Conservation (phyloP, 2,888 invertebrate genomes). For the Hipparchia semele region DNA sequence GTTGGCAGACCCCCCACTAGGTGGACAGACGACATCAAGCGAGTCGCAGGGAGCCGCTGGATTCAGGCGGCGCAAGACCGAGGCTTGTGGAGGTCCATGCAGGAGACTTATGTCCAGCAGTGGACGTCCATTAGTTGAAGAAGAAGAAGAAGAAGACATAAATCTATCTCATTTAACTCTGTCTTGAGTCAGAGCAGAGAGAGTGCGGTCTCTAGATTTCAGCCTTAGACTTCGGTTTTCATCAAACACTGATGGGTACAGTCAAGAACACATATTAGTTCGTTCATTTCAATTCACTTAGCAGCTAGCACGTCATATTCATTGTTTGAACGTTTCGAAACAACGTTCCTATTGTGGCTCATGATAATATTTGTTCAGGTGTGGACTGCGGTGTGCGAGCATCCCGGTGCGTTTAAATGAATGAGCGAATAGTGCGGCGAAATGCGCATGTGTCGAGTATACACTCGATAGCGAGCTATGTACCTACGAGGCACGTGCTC, state of each 20-base stretch:
- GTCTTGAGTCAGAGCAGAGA: too few relatives aligned
- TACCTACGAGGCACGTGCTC: constrained; percentile 10
- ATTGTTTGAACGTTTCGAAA: constrained; percentile 59
- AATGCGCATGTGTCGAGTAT: constrained; percentile 72
- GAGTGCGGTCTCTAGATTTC: too few relatives aligned
- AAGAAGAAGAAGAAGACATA: too few relatives aligned
- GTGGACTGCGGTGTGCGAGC: constrained; percentile 48
- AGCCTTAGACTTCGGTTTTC: too few relatives aligned
- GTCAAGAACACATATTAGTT: neutral
- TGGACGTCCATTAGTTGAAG: too few relatives aligned
- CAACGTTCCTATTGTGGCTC: constrained; percentile 65
- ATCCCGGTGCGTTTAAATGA: constrained; percentile 60
- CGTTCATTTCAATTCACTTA: constrained; percentile 19
- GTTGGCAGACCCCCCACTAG: too few relatives aligned
- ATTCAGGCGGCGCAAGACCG: too few relatives aligned
- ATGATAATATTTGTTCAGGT: constrained; percentile 80
- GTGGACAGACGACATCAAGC: too few relatives aligned
- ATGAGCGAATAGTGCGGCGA: constrained; percentile 63
- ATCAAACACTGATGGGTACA: neutral
- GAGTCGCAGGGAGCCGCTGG: too few relatives aligned
- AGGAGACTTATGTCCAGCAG: too few relatives aligned
- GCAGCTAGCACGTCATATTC: constrained; percentile 41
- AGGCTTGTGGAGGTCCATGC: too few relatives aligned
- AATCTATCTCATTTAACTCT: too few relatives aligned
- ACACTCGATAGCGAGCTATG: constrained; percentile 65